Conservation (phyloP, 2,113 vertebrate genomes). For the Lagopus leucura region DNA sequence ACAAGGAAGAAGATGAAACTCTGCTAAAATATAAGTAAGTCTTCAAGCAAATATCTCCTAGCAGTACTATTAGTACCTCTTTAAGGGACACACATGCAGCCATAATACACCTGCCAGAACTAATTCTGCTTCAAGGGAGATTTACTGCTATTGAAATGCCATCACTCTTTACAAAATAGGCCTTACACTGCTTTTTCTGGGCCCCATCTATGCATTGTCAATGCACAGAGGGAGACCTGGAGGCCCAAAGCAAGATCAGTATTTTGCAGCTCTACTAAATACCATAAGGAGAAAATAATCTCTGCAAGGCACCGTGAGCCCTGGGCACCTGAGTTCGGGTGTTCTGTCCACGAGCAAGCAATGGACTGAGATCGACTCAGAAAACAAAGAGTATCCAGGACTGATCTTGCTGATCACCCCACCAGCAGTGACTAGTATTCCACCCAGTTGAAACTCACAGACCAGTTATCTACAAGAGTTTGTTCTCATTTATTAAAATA, state of each 20-base stretch:
- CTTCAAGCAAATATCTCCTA: neutral
- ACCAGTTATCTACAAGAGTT: neutral
- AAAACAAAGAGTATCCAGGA: neutral
- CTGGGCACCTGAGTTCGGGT: neutral
- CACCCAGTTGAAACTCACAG: neutral
- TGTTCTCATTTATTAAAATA: neutral
- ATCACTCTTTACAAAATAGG: neutral
- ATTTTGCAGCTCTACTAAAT: neutral
- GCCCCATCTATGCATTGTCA: neutral
- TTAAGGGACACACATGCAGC: neutral
- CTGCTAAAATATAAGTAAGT: neutral
- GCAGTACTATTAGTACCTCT: neutral
- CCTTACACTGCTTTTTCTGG: neutral
- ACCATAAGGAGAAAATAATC: neutral
- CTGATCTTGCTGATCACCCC: neutral
- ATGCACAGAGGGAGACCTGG: neutral
- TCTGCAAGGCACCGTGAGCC: neutral
- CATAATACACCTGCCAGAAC: neutral
- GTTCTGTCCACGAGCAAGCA: neutral
- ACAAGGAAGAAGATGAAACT: neutral
- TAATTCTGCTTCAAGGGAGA: neutral
- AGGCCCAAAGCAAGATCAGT: neutral
- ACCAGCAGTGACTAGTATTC: neutral
- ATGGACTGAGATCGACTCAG: neutral
- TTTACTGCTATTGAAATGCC: neutral